These are phyloP conservation scores for Melanostigma gelatinosum DNA, from an alignment of 2,113 vertebrate genomes.

Conservation along the genomic window DNA sequence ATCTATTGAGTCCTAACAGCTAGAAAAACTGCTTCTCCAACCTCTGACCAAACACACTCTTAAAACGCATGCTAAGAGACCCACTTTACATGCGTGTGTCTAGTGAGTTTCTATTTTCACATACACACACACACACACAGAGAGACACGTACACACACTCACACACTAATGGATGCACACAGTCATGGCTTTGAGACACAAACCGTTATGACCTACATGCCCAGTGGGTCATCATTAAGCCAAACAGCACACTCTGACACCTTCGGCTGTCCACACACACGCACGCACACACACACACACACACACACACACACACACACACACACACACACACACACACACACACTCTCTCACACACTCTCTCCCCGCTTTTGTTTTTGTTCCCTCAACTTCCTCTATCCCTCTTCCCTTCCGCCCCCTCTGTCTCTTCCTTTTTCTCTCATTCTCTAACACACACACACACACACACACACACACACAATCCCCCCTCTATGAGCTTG, in stretches of 20 bases:
- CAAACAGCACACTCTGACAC: slow-evolving; percentile 68
- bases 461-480: slow-evolving; percentile 24
- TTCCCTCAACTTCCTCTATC: slow-evolving; percentile 65
- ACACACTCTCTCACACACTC: slow-evolving; percentile 12
- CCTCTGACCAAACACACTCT: slow-evolving; percentile 71
- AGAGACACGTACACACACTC: slow-evolving; percentile 6
- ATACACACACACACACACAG: slow-evolving; percentile 1
- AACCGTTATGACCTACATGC: slow-evolving; percentile 75
- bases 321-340: slow-evolving; percentile 33
- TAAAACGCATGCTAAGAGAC: slow-evolving; percentile 44
- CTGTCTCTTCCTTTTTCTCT: slow-evolving; percentile 53
- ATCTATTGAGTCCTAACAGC: slow-evolving; percentile 40
- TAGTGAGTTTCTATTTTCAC: slow-evolving; percentile 38
- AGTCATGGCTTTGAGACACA: slow-evolving; percentile 65
- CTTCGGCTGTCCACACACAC: slow-evolving; percentile 46
- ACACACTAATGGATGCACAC: slow-evolving; percentile 60
- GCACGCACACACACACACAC: slow-evolving; percentile 27
- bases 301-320: slow-evolving; percentile 31
- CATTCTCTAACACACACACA: slow-evolving; percentile 15
- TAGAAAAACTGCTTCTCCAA: slow-evolving; percentile 76
- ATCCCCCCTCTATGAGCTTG: slow-evolving; percentile 55
- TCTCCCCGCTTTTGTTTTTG: slow-evolving; percentile 58
- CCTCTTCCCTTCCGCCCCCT: slow-evolving; percentile 47
- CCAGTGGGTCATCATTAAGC: slow-evolving; percentile 75
- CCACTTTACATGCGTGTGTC: slow-evolving; percentile 43